phyloP scores from a whole-genome alignment of 2,888 invertebrate species.

The Eilema caniola region DNA sequence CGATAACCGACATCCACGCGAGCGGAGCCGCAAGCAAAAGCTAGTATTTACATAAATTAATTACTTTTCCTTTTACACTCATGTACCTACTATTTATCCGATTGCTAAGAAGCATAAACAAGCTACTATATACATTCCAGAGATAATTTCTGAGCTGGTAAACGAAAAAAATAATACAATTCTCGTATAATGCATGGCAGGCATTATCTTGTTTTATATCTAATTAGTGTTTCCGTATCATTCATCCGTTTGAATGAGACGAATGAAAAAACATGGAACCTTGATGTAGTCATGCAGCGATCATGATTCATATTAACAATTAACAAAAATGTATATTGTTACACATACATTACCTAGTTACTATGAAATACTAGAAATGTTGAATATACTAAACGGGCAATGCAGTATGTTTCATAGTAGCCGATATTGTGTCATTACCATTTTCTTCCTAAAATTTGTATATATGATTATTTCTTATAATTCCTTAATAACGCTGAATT shows the following conservation, averaged over 20 bases:
- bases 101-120: not conserved
- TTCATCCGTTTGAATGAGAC: not conserved
- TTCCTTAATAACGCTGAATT: too few species aligned
- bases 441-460: too few species aligned
- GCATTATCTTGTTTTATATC: not conserved
- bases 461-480: too few species aligned
- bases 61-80: too few species aligned
- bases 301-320: not conserved
- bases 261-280: not conserved
- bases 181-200: not conserved
- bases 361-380: not conserved
- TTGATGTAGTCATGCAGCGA: not conserved
- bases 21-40: too few species aligned
- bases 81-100: not conserved
- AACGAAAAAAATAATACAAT: not conserved
- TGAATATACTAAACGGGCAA: not conserved
- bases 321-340: not conserved
- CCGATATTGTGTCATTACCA: too few species aligned
- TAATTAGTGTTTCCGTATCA: constrained; percentile 4
- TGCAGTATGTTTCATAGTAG: too few species aligned
- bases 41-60: too few species aligned
- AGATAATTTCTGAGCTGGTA: not conserved
- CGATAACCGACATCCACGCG: too few species aligned
- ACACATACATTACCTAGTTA: not conserved
- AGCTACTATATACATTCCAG: too few species aligned